A percentile compares a stretch with the other conserved stretches of the same genome.
These are phyloP conservation scores for Rhopalosiphum maidis DNA, from an alignment of 1,140 invertebrate species.

Conservation along the genomic window DNA sequence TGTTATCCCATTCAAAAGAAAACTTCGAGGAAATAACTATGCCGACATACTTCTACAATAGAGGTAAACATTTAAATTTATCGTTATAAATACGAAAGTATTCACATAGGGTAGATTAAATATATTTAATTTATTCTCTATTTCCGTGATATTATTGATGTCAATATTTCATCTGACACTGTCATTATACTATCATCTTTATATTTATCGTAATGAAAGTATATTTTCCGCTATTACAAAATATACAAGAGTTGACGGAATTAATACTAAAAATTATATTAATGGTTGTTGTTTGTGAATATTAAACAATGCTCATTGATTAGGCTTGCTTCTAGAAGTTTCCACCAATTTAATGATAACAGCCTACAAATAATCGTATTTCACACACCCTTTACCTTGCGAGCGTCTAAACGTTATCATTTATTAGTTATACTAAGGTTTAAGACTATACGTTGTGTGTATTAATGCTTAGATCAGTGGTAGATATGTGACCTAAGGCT, in stretches of 20 bases:
- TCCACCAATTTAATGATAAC: neutral
- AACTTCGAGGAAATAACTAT: neutral
- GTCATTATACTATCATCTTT: too few species aligned
- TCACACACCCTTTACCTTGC: neutral
- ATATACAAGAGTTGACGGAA: neutral
- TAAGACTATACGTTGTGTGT: neutral
- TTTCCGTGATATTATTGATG: too few species aligned
- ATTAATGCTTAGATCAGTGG: neutral
- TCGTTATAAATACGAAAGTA: neutral
- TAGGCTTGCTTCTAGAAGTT: neutral
- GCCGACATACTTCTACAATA: slow-evolving; percentile 13
- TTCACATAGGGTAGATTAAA: neutral
- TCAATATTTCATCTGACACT: too few species aligned
- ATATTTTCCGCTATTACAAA: neutral
- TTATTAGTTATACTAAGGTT: neutral
- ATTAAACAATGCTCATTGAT: neutral
- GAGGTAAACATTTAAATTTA: slow-evolving; percentile 28
- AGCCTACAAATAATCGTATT: neutral
- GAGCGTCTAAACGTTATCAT: neutral
- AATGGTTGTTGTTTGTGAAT: neutral
- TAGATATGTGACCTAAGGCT: too few species aligned
- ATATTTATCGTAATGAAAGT: too few species aligned
- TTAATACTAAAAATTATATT: neutral
- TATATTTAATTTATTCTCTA: too few species aligned
- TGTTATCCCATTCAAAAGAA: neutral